Conservation (phyloP, 2,797 vertebrate species). For the Gouania willdenowi region DNA sequence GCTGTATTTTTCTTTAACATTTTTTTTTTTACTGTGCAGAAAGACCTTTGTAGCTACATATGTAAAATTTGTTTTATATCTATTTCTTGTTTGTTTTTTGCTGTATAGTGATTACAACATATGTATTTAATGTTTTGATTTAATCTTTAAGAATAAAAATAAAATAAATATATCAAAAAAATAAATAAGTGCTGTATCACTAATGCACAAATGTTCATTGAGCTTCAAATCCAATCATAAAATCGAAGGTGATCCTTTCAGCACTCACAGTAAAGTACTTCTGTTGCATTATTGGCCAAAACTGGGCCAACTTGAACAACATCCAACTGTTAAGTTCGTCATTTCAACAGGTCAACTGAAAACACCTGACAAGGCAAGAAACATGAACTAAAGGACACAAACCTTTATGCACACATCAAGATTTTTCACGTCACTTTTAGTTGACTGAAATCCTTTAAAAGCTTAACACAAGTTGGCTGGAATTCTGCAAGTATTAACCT, state of each 20-base stretch:
- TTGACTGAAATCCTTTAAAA: slow-evolving; percentile 42
- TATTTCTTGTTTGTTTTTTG: too few relatives aligned
- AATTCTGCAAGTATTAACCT: slow-evolving; percentile 73
- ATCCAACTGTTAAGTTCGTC: slow-evolving; percentile 40
- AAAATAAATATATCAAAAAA: too few relatives aligned
- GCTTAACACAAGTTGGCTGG: slow-evolving; percentile 41
- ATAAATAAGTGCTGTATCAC: too few relatives aligned
- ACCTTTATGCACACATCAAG: slow-evolving; percentile 23
- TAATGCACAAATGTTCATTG: too few relatives aligned
- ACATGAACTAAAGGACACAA: slow-evolving; percentile 30
- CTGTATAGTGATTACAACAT: too few relatives aligned
- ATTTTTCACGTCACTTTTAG: slow-evolving; percentile 25
- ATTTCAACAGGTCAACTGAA: slow-evolving; percentile 26
- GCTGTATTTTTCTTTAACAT: too few relatives aligned
- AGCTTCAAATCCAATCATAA: too few relatives aligned
- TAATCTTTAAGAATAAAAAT: too few relatives aligned
- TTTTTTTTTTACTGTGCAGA: too few relatives aligned
- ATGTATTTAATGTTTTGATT: too few relatives aligned
- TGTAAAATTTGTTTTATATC: too few relatives aligned
- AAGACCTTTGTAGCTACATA: too few relatives aligned
- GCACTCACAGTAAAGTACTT: slow-evolving; percentile 21
- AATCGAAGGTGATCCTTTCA: slow-evolving; percentile 42
- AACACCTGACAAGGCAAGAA: slow-evolving; percentile 21
- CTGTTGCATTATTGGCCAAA: slow-evolving; percentile 20
- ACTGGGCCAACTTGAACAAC: slow-evolving; percentile 26